Evolutionary conservation across 2,113 vertebrate genomes (phyloP), one percentile per base, ranked within the genome.

Genomic region (Vulpes ferrilata): DNA sequence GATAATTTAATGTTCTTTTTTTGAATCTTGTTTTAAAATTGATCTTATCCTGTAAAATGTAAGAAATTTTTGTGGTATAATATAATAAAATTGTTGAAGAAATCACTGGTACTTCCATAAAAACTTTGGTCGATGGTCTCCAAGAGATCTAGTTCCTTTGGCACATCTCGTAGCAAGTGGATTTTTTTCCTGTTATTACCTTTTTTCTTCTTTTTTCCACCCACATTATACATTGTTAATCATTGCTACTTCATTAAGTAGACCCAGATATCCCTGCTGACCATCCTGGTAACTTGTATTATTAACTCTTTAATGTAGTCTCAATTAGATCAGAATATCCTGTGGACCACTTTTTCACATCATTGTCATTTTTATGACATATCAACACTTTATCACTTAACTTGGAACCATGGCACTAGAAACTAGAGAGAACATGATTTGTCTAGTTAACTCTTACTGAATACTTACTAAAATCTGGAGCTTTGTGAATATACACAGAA

Each of bases 321-420:
- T 93, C 23, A 43, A 65, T 59, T 60, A 53, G n/a, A 67, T 93
- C 43, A 76, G 88, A 67, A 86, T 92, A 85, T 92, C 38, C 78
- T 81, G 5, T 20, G 15, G 48, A 62, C 62, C 48, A 17, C 11
- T 73, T 83, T 88, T 88, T 48, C 43, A 30, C 25, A 48, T 86
- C 23, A 57, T 84, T 80, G 2, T 43, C 15, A 60, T 89, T 64
- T 79, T 89, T 85, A 86, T 38, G 60, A 57, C 2, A 71, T 76
- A 81, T 43, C 16, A 67, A 9, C 11, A 60, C 13, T 55, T 88
- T 6, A 76, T 53, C 10, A 67, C 92, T 90, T 79, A 80, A 80
- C 38, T 51, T 84, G 57, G 10, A 83, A 20, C 3, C 15, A 2
- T 83, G 22, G 7, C 73, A 74, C 55, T 43, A 91, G 48, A 83